Conservation (phyloP, 2,888 invertebrate genomes). For the Lamellibrachia columna region DNA sequence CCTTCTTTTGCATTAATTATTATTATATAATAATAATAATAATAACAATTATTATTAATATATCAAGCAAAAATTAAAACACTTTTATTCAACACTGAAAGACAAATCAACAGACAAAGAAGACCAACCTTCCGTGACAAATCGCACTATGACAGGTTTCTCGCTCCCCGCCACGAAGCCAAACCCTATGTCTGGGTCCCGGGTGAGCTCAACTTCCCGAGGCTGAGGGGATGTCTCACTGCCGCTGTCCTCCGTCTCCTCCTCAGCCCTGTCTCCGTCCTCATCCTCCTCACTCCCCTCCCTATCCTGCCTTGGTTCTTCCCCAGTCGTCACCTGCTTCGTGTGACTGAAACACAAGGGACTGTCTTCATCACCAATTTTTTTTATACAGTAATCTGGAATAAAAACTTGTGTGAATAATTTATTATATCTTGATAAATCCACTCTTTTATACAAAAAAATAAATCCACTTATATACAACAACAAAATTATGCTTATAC, state of each 20-base stretch:
- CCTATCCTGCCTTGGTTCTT: slow-evolving; percentile 75
- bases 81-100: neutral
- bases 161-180: slow-evolving; percentile 97
- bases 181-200: slow-evolving; percentile 85
- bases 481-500: no score
- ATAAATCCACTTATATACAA: no score
- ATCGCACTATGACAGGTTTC: slow-evolving; percentile 87
- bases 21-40: neutral
- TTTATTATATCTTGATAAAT: no score
- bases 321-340: slow-evolving; percentile 90
- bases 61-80: neutral
- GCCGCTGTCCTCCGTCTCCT: neutral
- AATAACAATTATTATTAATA: neutral
- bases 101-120: slow-evolving; percentile 3
- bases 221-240: slow-evolving; percentile 73
- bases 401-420: no score
- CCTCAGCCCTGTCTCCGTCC: slow-evolving; percentile 69
- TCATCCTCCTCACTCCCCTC: slow-evolving; percentile 79
- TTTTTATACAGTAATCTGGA: neutral
- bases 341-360: slow-evolving; percentile 66
- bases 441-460: no score
- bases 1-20: no score
- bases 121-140: slow-evolving; percentile 68
- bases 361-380: no score
- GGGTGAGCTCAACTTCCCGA: slow-evolving; percentile 77